Base-by-base conservation (phyloP, 2,888 invertebrate species). In the Ophion ellenae region DNA sequence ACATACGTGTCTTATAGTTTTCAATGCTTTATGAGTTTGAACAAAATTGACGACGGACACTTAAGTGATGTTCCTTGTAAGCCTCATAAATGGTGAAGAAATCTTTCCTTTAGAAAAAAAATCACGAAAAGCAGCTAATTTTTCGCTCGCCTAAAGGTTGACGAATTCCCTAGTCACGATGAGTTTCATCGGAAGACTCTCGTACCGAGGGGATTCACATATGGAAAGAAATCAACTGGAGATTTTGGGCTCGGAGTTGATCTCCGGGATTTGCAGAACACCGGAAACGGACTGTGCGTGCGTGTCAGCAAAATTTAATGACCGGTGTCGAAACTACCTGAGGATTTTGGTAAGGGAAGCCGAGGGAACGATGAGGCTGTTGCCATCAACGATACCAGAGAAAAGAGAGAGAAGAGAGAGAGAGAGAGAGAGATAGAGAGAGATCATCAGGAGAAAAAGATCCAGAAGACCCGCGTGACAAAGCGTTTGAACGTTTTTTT, bases 231-330 rank as follows among this genome's bases (percentile, higher is more conserved):
- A 74, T 40, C 28, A 70, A 80, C 71, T 36, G 24, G 24, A 64
- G 36, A 79, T 47, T 47, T 64, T 2, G 47, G n/a, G 5, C 32
- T 61, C 28, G 67, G 74, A 57, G 40, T 40, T 66, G 24, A 78
- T 71, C 36, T 71, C 24, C 17, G 28, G 36, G 69, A 75, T 69
- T 78, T 81, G 57, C 77, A 73, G 73, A 40, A 36, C 57, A 78
- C 83, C 81, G 83, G 86, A 86, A 86, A 86, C 70, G 59, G 40
- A 61, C 66, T 63, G 73, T 83, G 47, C 86, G 81, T 86, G 86
- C 86, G 86, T 86, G 86, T 86, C 86, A 75, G 69, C 77, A 69
- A 74, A 63, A 83, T 81, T 83, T 86, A 79, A 86, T 86, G 86
- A 86, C 83, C 81, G 73, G 86, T 83, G 74, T 78, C 75, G 86